Percentiles rank a stretch among this genome's conserved stretches.
Evolutionary conservation across 2,113 vertebrate genomes (phyloP).

Genomic region (Casuarius casuarius): DNA sequence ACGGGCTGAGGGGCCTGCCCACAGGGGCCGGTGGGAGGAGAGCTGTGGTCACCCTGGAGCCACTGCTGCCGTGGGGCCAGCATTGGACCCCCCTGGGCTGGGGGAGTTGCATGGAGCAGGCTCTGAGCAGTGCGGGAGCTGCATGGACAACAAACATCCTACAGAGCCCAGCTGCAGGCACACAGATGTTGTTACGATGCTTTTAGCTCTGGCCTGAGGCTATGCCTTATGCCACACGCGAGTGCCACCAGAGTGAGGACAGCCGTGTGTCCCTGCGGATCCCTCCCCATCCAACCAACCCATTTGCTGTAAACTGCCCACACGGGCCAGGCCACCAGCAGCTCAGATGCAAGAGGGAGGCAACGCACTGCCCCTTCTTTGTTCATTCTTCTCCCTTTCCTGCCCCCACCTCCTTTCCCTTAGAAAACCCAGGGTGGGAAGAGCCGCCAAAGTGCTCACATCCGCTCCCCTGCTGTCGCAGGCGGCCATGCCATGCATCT

Average conservation of each 20-base stretch:
- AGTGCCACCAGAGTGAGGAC: not conserved
- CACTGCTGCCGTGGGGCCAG: not conserved
- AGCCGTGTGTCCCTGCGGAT: accelerated
- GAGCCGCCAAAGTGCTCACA: too few relatives aligned
- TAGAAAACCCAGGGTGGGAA: too few relatives aligned
- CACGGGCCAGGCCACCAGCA: not conserved
- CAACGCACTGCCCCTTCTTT: not conserved
- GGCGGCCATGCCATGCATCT: accelerated
- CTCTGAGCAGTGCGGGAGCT: not conserved
- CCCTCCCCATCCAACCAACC: not conserved
- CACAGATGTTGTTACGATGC: not conserved
- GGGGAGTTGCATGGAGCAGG: not conserved
- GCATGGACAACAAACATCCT: not conserved
- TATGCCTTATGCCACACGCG: not conserved
- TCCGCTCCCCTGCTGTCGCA: too few relatives aligned
- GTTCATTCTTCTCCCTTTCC: not conserved
- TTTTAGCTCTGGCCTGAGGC: not conserved
- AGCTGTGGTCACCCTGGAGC: not conserved
- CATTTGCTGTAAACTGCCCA: not conserved
- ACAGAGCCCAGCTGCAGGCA: not conserved
- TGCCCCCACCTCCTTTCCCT: not conserved
- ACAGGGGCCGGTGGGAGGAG: not conserved
- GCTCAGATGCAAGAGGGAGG: not conserved
- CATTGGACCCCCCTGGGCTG: too few relatives aligned
- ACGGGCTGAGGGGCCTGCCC: not conserved